Evolutionary conservation across 2,113 vertebrate genomes (phyloP).

Genomic region (Dendrocopos noguchii): DNA sequence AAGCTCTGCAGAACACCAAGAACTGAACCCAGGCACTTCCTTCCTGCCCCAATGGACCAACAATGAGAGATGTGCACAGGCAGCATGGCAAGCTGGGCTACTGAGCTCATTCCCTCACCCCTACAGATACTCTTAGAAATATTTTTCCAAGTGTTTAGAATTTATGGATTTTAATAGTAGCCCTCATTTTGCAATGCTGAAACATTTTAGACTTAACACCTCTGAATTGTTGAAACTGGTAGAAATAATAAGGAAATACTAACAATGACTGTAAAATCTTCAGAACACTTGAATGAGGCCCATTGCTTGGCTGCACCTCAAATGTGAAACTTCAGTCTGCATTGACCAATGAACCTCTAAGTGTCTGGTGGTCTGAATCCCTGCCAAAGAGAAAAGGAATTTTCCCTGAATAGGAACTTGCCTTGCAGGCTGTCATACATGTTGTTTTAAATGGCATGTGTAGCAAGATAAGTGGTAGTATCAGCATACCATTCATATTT

Average conservation of each 20-base stretch:
- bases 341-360: background rate
- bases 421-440: background rate
- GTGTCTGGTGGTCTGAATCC: background rate
- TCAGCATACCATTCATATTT: background rate
- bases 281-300: background rate
- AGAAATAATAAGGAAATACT: background rate
- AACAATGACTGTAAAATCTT: background rate
- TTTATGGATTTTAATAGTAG: background rate
- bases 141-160: background rate
- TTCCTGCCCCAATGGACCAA: background rate
- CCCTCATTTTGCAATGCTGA: background rate
- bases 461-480: background rate
- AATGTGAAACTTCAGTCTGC: background rate
- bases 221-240: background rate
- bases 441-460: background rate
- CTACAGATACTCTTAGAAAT: background rate
- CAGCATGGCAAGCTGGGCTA: background rate
- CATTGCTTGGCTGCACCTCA: background rate
- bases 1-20: slow-evolving; percentile 83
- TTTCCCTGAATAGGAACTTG: background rate
- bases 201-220: background rate
- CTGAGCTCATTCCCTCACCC: background rate
- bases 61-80: slow-evolving; percentile 6
- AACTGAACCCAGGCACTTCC: slow-evolving; percentile 71
- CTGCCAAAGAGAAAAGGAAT: background rate